phyloP scores from a whole-genome alignment of 2,888 invertebrate genomes.

The Papilio demoleus region DNA sequence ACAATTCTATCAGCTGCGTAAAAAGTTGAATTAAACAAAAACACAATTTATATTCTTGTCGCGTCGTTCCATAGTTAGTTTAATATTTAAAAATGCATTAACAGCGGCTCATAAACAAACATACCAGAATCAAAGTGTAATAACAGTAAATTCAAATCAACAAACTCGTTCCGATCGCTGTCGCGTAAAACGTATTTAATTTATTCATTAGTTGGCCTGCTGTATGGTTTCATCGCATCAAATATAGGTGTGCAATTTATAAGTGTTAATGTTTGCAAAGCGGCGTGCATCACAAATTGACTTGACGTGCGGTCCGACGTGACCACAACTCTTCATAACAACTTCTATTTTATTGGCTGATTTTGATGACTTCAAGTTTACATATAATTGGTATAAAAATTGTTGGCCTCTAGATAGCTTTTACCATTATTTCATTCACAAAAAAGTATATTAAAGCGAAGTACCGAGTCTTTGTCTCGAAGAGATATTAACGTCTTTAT shows the following conservation, averaged over 20 bases:
- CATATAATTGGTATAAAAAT: slow-evolving; percentile 4
- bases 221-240: slow-evolving; percentile 47
- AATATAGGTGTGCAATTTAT: slow-evolving; percentile 53
- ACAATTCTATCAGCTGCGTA: background rate
- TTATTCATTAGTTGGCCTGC: slow-evolving; percentile 39
- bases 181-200: slow-evolving; percentile 39
- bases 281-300: slow-evolving; percentile 49
- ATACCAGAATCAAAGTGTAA: slow-evolving; percentile 31
- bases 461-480: slow-evolving; percentile 32
- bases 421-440: background rate
- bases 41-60: slow-evolving; percentile 23
- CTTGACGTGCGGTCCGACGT: slow-evolving; percentile 22
- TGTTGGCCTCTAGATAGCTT: background rate
- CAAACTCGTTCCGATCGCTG: slow-evolving; percentile 40
- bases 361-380: slow-evolving; percentile 22
- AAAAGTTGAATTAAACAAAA: slow-evolving; percentile 12
- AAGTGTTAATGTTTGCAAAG: slow-evolving; percentile 59
- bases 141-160: slow-evolving; percentile 41
- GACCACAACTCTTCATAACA: slow-evolving; percentile 27
- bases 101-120: slow-evolving; percentile 27
- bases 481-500: slow-evolving; percentile 38
- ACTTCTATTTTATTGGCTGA: slow-evolving; percentile 13
- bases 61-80: slow-evolving; percentile 3
- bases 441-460: slow-evolving; percentile 23
- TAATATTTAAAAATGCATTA: slow-evolving; percentile 28